Conservation (phyloP, 2,888 invertebrate genomes). For the Drosophila subsilvestris region DNA sequence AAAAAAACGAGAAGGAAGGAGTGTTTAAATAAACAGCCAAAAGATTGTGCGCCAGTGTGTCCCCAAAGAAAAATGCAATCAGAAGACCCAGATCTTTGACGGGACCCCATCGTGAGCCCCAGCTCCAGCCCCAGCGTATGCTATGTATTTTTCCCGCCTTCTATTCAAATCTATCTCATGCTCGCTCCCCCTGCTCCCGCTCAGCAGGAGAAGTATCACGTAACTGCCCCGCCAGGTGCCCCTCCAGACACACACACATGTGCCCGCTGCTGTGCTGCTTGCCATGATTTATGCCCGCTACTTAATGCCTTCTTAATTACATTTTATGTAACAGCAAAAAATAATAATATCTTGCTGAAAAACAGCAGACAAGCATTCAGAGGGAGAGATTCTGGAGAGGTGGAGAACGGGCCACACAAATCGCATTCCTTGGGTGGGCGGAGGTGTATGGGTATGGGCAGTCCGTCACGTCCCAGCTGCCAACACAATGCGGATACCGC, state of each 20-base stretch:
- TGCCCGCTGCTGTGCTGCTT: constrained; percentile 53
- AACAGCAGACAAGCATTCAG: constrained; percentile 43
- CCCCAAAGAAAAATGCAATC: constrained; percentile 72
- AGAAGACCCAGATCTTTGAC: constrained; percentile 63
- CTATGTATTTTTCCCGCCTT: not conserved
- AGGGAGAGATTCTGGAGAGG: constrained; percentile 1
- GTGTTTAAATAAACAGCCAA: constrained; percentile 58
- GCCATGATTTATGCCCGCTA: constrained; percentile 73
- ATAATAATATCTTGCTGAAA: constrained; percentile 54
- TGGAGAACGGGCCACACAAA: constrained; percentile 58
- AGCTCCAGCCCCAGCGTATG: not conserved
- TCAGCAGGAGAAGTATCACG: constrained; percentile 2
- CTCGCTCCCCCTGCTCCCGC: not conserved
- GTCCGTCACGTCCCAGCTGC: constrained; percentile 66
- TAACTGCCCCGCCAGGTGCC: constrained; percentile 26
- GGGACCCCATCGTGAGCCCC: constrained; percentile 20
- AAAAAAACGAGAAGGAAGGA: constrained; percentile 28
- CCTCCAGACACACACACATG: constrained; percentile 36
- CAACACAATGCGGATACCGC: constrained; percentile 56
- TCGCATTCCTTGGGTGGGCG: constrained; percentile 58
- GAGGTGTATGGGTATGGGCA: not conserved
- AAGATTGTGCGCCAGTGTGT: constrained; percentile 62
- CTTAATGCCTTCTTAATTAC: constrained; percentile 81
- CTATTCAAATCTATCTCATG: not conserved
- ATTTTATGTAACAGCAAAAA: constrained; percentile 64